Base-by-base conservation (phyloP, 2,797 vertebrate species). In the Lepidocolaptes lacrymiger region DNA sequence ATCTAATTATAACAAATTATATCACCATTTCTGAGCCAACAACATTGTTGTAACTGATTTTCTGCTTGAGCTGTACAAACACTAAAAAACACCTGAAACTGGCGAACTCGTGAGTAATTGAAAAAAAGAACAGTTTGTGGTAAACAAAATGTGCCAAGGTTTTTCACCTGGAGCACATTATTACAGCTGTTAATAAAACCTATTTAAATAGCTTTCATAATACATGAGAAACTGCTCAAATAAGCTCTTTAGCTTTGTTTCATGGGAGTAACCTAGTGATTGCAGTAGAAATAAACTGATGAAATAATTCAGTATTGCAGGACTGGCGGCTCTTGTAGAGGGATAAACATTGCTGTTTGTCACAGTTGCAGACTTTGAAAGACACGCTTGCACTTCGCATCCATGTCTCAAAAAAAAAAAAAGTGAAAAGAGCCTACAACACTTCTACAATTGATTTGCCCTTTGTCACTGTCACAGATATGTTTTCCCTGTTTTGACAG, bases 401-500 rank as follows among this genome's bases (percentile, higher is more conserved):
- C 74, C 95, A 22, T 61, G 58, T 92, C 86, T 85, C 39, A 67
- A 92, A 95, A 96, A 93, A 91, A 66, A 91, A 95, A 71, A 51
- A 62, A 44, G 49, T 39, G 64, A 61, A 81, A 84, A 43, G 23
- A 88, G 28, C 34, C 59, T 62, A 68, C 72, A 94, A 39, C 75
- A 97, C 89, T 96, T 96, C 93, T 98, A 96, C 96, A 97, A 98
- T 98, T 97, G 98, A 98, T 98, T 98, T 97, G 96, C 96, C 97
- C 97, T 98, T 98, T 98, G 96, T 98, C 97, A 96, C 96, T 97
- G 96, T 97, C 97, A 97, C 95, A 96, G 97, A 97, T 97, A 97
- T 96, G 96, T 98, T 98, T 98, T 97, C 96, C 97, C 88, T 97
- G 89, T 98, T 98, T 98, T 98, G 98, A 98, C 98, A 98, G 96